Conservation (phyloP, 2,797 vertebrate genomes). For the Galago senegalensis region DNA sequence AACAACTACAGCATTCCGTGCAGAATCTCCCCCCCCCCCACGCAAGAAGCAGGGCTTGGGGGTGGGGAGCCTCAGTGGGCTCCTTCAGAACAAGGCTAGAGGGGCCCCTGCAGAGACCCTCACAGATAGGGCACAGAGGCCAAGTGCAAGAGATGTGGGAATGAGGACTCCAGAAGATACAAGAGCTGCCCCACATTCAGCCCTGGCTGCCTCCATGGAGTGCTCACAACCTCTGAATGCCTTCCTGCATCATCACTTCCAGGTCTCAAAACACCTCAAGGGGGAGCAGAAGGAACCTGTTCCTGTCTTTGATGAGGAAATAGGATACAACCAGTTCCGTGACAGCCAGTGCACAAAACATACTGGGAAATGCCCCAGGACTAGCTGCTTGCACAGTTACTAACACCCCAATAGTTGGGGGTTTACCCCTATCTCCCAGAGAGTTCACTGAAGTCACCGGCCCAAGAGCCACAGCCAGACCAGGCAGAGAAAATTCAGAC, state of each 20-base stretch:
- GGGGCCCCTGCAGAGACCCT: background rate
- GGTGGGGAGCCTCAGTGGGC: background rate
- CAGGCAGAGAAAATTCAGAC: background rate
- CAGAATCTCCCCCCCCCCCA: slow-evolving; percentile 18
- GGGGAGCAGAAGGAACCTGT: background rate
- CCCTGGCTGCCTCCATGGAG: accelerated
- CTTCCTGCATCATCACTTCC: background rate
- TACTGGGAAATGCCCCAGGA: accelerated
- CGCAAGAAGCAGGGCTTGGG: accelerated
- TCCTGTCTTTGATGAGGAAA: background rate
- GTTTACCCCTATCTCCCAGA: background rate
- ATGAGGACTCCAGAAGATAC: background rate
- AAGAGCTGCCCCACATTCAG: background rate
- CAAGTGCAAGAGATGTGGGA: accelerated
- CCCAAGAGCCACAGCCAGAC: background rate
- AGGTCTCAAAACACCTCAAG: background rate
- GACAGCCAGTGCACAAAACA: background rate
- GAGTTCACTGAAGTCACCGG: background rate
- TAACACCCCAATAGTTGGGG: background rate
- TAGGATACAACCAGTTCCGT: accelerated
- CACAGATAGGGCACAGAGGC: background rate
- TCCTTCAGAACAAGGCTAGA: too few species aligned
- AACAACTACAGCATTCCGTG: slow-evolving; percentile 53
- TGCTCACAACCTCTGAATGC: background rate
- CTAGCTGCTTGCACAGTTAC: background rate